Evolutionary conservation across 2,797 vertebrate genomes (phyloP), one percentile per base, ranked within the genome.

Genomic region (Tarsius wallacei): DNA sequence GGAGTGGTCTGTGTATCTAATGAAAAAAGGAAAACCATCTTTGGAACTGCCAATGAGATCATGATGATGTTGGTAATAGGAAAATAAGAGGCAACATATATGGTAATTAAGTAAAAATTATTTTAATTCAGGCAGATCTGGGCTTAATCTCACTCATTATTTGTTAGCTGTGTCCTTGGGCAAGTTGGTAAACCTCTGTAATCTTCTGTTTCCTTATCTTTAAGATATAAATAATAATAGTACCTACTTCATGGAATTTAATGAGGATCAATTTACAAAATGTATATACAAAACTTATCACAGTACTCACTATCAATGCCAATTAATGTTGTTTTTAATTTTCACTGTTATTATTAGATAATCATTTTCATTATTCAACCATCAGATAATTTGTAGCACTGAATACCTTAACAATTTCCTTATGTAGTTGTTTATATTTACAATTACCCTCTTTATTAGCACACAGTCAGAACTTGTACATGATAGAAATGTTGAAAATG

Each of bases 401-500:
- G 49, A 95, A 91, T 57, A 19, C 7, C 51, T 88, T 88, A 93
- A 78, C 24, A 81, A 77, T 90, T 81, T 96, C 51, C 42, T 90
- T 85, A 80, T 1, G 0, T 42, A 73, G 73, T 78, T 76, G 81
- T 73, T 81, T 93, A 87, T 63, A 66, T 12, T 42, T 90, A 73
- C 92, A 88, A 93, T 57, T n/a, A 64, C 12, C 0, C 51, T 91
- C 90, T 86, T 92, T 12, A 96, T 91, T 93, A 93, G 57, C 14
- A 87, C 14, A 10, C 11, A 87, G 80, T 76, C 61, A 87, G 19
- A 94, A 78, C 36, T 57, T 76, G 19, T 10, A 59, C 16, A 85
- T 24, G 59, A 2, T 17, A 82, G 16, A 87, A 74, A 96, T 73
- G 22, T 33, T 96, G n/a, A 92, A 90, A 97, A 97, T 89, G 59